These are phyloP conservation scores for Myotis myotis DNA, from an alignment of 2,797 vertebrate species.

Conservation along the genomic window DNA sequence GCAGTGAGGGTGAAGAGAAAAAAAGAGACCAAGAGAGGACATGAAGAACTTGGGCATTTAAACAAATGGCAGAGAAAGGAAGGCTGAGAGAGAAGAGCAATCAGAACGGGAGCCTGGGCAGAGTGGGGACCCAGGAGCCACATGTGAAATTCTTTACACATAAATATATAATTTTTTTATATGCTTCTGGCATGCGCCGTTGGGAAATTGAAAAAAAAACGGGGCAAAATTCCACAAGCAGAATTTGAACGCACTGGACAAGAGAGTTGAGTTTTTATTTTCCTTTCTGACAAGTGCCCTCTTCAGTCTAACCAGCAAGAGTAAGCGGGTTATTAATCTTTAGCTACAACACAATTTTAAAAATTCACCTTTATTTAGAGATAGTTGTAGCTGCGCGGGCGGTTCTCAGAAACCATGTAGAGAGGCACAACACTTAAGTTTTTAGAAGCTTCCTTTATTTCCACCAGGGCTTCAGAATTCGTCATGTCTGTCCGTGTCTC, in stretches of 20 bases:
- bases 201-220: neutral
- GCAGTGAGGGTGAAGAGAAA: neutral
- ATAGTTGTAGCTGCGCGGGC: neutral
- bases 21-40: neutral
- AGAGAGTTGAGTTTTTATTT: neutral
- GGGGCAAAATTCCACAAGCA: neutral
- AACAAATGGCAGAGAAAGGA: neutral
- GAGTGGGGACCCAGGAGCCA: neutral
- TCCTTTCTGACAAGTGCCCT: neutral
- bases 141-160: neutral
- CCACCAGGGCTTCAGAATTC: neutral
- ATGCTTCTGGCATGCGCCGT: neutral
- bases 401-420: neutral
- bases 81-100: neutral
- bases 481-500: neutral
- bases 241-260: neutral
- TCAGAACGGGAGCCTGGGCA: neutral
- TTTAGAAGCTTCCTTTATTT: neutral
- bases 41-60: neutral
- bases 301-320: neutral
- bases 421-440: neutral
- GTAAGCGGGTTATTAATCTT: slow-evolving; percentile 33
- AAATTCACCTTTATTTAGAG: slow-evolving; percentile 38
- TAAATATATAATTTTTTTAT: neutral
- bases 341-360: neutral